Base-by-base conservation (phyloP, 2,113 vertebrate genomes). In the Periophthalmus modestus region DNA sequence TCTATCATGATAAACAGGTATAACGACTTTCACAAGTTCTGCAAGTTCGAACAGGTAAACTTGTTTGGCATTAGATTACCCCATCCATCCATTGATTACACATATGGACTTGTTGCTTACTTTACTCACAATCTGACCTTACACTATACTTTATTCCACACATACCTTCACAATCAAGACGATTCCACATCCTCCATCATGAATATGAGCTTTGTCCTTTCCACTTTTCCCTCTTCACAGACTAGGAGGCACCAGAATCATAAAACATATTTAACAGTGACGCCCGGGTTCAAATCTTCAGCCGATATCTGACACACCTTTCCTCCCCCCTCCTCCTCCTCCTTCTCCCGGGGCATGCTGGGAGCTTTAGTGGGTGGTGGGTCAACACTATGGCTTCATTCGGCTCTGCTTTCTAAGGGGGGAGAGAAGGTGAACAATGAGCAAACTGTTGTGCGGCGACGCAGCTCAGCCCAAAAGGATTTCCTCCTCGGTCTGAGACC, bases 381-480 rank as follows among this genome's bases (percentile, higher is more conserved):
- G 48, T 69, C 74, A 68, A 78, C 79, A 72, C 73, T 69, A 79
- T 79, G 78, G 68, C 75, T 78, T 84, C 63, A 80, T 57, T 52
- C 78, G 73, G 52, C 63, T 43, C 2, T 43, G 47, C 14, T 55
- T 36, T 72, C 21, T 46, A 62, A 57, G 34, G 68, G 36, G 79
- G 75, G 72, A 75, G 79, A 89, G 82, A 83, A 36, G 67, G 82
- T 87, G 91, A 90, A 91, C 89, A 92, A 91, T 93, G 86, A 82
- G 54, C 74, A 87, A 91, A 91, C 89, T 91, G 92, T 93, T 89
- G 83, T 85, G 87, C 84, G 75, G 75, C 73, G 73, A 82, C 83
- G 85, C 79, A 43, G 79, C 74, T 73, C 80, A 24, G 88, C 86
- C 87, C 72, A 80, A 48, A 43, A 89, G 90, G 90, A 92, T 91